phyloP scores from a whole-genome alignment of 2,113 vertebrate genomes.

The Menidia beryllina region DNA sequence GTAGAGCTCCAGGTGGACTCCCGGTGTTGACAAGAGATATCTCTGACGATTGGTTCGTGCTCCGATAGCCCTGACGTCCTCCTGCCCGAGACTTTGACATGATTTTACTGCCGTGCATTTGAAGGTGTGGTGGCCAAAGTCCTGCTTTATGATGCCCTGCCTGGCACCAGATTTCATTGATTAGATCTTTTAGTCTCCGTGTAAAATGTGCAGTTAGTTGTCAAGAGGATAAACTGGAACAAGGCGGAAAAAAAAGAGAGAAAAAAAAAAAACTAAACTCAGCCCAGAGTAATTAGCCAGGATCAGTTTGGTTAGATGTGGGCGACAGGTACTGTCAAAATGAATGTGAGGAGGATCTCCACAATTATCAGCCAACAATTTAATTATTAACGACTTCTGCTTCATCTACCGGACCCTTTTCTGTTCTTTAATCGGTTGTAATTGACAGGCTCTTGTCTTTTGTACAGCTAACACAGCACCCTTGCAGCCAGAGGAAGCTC shows the following conservation, averaged over 20 bases:
- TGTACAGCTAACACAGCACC: constrained; percentile 47
- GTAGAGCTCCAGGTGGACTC: background rate
- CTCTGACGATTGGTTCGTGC: background rate
- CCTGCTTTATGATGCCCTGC: constrained; percentile 45
- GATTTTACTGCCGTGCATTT: constrained; percentile 49
- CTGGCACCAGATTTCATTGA: constrained; percentile 20
- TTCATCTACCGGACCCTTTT: constrained; percentile 32
- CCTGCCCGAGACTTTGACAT: constrained; percentile 47
- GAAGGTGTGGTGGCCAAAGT: constrained; percentile 66
- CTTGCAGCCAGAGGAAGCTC: constrained; percentile 38
- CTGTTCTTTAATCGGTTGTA: constrained; percentile 39
- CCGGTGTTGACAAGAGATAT: background rate
- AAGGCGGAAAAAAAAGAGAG: background rate
- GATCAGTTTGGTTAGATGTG: constrained; percentile 17
- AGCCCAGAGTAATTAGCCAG: constrained; percentile 4
- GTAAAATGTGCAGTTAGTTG: constrained; percentile 27
- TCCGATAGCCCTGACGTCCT: constrained; percentile 6
- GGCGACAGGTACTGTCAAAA: constrained; percentile 58
- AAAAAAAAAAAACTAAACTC: too few species aligned
- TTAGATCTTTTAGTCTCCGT: constrained; percentile 26
- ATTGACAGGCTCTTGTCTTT: constrained; percentile 52
- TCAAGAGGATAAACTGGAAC: constrained; percentile 8
- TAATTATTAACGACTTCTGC: constrained; percentile 52
- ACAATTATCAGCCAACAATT: constrained; percentile 51
- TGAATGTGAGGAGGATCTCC: constrained; percentile 69